Evolutionary conservation across 2,888 invertebrate genomes (phyloP).

Genomic region (Drosophila engyochracea): DNA sequence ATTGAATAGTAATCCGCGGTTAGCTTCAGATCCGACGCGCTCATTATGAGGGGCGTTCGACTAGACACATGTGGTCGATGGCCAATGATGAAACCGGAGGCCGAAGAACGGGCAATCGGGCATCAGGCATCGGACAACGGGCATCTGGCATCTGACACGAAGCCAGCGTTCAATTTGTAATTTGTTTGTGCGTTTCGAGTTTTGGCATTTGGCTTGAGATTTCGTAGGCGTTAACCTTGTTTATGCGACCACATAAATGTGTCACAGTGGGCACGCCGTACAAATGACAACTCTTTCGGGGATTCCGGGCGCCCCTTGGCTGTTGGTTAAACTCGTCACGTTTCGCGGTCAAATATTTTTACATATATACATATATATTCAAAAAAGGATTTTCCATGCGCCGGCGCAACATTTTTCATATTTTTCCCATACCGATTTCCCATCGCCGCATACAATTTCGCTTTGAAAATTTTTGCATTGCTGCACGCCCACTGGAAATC

Average conservation of each 20-base stretch:
- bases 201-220: slow-evolving; percentile 29
- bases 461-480: slow-evolving; percentile 37
- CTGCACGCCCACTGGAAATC: slow-evolving; percentile 43
- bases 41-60: slow-evolving; percentile 77
- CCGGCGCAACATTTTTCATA: slow-evolving; percentile 64
- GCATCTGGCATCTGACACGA: slow-evolving; percentile 9
- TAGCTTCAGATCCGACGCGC: slow-evolving; percentile 41
- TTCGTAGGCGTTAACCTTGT: slow-evolving; percentile 81
- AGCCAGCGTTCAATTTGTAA: slow-evolving; percentile 68
- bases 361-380: slow-evolving; percentile 48
- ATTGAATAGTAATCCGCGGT: slow-evolving; percentile 38
- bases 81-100: slow-evolving; percentile 23
- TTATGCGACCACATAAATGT: slow-evolving; percentile 78
- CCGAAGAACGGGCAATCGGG: slow-evolving; percentile 29
- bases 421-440: slow-evolving; percentile 3
- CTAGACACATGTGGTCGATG: slow-evolving; percentile 58
- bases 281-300: slow-evolving; percentile 67
- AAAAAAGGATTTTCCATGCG: slow-evolving; percentile 71
- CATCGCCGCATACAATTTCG: slow-evolving; percentile 21
- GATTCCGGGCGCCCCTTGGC: slow-evolving; percentile 63
- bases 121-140: slow-evolving; percentile 59
- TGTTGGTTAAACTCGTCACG: slow-evolving; percentile 78
- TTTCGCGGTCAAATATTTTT: slow-evolving; percentile 70
- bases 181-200: slow-evolving; percentile 28
- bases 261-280: slow-evolving; percentile 57